These are phyloP conservation scores for Drosophila rhopaloa DNA, from an alignment of 1,140 invertebrate species.

Conservation along the genomic window DNA sequence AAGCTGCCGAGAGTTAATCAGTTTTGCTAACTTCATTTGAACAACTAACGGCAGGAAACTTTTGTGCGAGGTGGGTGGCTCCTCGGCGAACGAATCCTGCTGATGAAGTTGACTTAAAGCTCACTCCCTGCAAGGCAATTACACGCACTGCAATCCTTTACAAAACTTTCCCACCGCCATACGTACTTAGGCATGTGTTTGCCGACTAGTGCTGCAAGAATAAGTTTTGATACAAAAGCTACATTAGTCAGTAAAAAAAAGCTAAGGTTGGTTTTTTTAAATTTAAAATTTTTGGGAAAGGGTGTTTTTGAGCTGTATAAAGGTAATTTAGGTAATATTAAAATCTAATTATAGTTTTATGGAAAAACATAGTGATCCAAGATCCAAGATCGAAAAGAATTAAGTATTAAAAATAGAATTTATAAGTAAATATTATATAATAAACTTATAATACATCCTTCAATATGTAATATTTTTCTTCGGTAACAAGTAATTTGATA, in stretches of 20 bases:
- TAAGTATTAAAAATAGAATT: no score
- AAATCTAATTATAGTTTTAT: no score
- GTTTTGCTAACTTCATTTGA: slow-evolving; percentile 77
- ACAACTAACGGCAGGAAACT: slow-evolving; percentile 54
- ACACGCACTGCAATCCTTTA: slow-evolving; percentile 62
- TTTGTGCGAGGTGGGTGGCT: slow-evolving; percentile 29
- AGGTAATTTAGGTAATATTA: no score
- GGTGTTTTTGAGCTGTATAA: no score
- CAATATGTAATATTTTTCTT: no score
- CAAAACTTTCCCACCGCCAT: slow-evolving; percentile 47
- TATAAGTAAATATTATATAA: no score
- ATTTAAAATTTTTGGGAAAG: no score
- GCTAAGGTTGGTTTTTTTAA: no score
- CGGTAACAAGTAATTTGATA: no score
- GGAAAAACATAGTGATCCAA: no score
- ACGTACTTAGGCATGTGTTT: slow-evolving; percentile 31
- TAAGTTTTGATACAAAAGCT: neutral
- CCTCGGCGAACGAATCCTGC: slow-evolving; percentile 3
- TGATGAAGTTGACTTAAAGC: slow-evolving; percentile 26
- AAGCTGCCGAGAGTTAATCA: slow-evolving; percentile 72
- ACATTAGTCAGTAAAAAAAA: neutral
- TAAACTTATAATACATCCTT: no score
- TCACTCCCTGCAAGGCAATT: slow-evolving; percentile 38
- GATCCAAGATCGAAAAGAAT: no score
- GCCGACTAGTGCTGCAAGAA: slow-evolving; percentile 11